Evolutionary conservation across 2,113 vertebrate genomes (phyloP).

Genomic region (Poeciliopsis occidentalis): DNA sequence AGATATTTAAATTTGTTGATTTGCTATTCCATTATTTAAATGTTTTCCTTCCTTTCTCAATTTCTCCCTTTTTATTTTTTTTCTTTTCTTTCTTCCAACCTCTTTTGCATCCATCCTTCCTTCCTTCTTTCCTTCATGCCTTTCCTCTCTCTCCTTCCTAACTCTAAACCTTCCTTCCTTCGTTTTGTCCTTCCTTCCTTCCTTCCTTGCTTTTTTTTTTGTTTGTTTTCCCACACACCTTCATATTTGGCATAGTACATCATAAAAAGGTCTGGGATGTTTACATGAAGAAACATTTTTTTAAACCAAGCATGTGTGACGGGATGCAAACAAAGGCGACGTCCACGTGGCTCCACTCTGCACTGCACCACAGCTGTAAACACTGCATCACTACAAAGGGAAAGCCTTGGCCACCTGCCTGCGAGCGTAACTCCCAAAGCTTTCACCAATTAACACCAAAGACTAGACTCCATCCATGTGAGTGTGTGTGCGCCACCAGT

Average conservation of each 20-base stretch:
- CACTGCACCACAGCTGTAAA: conserved; percentile 56
- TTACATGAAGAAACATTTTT: not conserved
- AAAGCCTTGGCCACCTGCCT: conserved; percentile 23
- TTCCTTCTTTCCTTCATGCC: too few species aligned
- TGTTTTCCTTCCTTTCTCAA: not conserved
- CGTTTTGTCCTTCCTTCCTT: too few species aligned
- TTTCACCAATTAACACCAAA: conserved; percentile 58
- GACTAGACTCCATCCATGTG: conserved; percentile 11
- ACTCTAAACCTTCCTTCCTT: too few species aligned
- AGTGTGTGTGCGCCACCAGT: conserved; percentile 28
- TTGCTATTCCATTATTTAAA: too few species aligned
- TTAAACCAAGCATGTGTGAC: conserved; percentile 4
- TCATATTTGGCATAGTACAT: not conserved
- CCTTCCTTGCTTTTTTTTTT: too few species aligned
- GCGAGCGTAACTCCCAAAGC: conserved; percentile 53
- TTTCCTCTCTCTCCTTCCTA: too few species aligned
- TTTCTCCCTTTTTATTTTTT: not conserved
- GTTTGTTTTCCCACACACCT: too few species aligned
- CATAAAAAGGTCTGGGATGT: not conserved
- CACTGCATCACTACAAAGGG: conserved; percentile 51
- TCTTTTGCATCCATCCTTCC: too few species aligned
- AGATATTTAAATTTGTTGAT: too few species aligned
- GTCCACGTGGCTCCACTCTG: conserved; percentile 17
- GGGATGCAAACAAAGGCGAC: conserved; percentile 56
- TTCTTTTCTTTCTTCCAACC: too few species aligned